Evolutionary conservation across 1,140 invertebrate genomes (phyloP), one percentile per base, ranked within the genome.

Genomic region (Gerris buenoi): DNA sequence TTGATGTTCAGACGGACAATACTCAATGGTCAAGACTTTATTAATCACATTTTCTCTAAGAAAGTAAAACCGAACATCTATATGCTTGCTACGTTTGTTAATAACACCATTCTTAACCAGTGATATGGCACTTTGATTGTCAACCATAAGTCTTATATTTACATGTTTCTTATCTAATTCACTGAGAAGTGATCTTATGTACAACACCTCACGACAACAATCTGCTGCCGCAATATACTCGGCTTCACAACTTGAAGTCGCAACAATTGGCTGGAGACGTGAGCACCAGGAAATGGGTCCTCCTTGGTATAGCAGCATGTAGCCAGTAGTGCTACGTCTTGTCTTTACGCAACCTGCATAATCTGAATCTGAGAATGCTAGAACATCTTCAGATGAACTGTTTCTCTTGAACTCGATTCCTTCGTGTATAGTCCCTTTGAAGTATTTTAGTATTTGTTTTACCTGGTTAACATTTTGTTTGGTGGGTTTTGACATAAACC

Each of bases 181-280:
- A 10, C 5, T 10, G 18, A 46, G 5, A 10, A 46, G 18, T 10
- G 5, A 10, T 46, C 33, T 46, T 46, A 46, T 18, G 18, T 70
- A 71, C 0, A 69, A 25, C 2, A 64, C 58, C 70, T 72, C 69
- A 66, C 71, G 69, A 18, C 22, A 15, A 63, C 68, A 67, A 25
- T 69, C 63, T 27, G 27, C 56, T 22, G 59, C 56, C 57, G 65
- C 63, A 2, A 70, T 65, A 60, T 63, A 69, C 27, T 71, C 70
- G 3, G 68, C 67, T 66, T 71, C 70, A 25, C 56, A 27, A 2
- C 23, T 68, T 1, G 59, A 65, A 1, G 59, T 64, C 3, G 70
- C 66, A 26, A 68, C 65, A 60, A 70, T 58, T 29, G 66, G 27
- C 61, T 71, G 70, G 27, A 57, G 57, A n/a, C 64, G 25, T 23